These are phyloP conservation scores for Eustalomyia histrio DNA, from an alignment of 2,888 invertebrate genomes.

Conservation along the genomic window DNA sequence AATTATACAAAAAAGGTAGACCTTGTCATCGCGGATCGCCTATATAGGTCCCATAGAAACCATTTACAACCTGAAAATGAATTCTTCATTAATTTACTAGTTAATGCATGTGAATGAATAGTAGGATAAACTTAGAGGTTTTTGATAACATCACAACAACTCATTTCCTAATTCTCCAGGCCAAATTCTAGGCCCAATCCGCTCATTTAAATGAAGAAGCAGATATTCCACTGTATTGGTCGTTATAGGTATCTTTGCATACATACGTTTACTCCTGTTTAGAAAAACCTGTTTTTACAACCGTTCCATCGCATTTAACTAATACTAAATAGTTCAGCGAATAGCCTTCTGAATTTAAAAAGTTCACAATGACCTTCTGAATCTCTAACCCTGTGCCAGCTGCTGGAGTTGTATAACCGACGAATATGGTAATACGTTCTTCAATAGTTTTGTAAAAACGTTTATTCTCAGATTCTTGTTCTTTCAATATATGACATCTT, in stretches of 20 bases:
- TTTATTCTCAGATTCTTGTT: too few relatives aligned
- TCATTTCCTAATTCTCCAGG: slow-evolving; percentile 19
- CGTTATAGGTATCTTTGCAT: slow-evolving; percentile 28
- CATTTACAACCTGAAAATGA: slow-evolving; percentile 5
- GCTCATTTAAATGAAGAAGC: slow-evolving; percentile 51
- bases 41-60: slow-evolving; percentile 30
- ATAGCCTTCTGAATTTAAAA: slow-evolving; percentile 9
- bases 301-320: slow-evolving; percentile 40
- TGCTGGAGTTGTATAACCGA: slow-evolving; percentile 16
- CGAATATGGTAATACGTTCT: slow-evolving; percentile 13
- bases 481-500: too few relatives aligned
- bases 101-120: neutral
- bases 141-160: neutral
- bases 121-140: slow-evolving; percentile 11
- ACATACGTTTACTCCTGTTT: neutral
- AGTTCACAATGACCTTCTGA: slow-evolving; percentile 6
- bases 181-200: slow-evolving; percentile 41
- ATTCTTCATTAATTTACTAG: neutral
- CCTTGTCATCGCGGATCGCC: slow-evolving; percentile 42
- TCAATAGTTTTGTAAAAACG: slow-evolving; percentile 3
- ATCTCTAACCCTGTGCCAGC: slow-evolving; percentile 10
- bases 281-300: neutral
- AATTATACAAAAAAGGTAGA: slow-evolving; percentile 41
- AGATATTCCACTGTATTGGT: slow-evolving; percentile 42
- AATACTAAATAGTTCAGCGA: slow-evolving; percentile 7